Conservation (phyloP, 2,797 vertebrate species). For the Podargus strigoides region DNA sequence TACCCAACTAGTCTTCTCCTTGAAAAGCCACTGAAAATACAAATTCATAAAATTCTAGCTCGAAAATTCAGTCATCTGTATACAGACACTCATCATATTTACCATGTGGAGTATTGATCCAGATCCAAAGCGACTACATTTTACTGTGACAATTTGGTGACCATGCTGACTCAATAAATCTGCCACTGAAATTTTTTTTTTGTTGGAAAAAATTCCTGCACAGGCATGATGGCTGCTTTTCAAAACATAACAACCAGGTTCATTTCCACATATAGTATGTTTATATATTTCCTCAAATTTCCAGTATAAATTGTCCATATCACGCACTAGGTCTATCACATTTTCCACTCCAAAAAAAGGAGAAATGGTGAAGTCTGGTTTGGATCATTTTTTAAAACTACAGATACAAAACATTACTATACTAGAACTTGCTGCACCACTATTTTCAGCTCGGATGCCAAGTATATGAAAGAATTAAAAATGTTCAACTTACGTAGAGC, state of each 20-base stretch:
- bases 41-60: not conserved
- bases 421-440: not conserved
- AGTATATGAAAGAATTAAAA: not conserved
- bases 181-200: not conserved
- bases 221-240: not conserved
- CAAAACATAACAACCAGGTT: not conserved
- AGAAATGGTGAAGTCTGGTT: not conserved
- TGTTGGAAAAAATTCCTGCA: not conserved
- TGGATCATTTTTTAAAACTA: constrained; percentile 28
- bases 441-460: not conserved
- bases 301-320: not conserved
- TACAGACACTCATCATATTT: not conserved
- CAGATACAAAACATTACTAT: not conserved
- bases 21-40: not conserved
- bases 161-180: not conserved
- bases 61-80: not conserved
- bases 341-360: not conserved
- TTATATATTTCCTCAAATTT: not conserved
- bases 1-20: not conserved
- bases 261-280: not conserved
- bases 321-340: not conserved
- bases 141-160: not conserved
- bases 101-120: not conserved
- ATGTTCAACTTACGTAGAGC: not conserved
- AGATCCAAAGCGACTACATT: not conserved